Evolutionary conservation across 2,888 invertebrate species (phyloP), one percentile per base, ranked within the genome.

Genomic region (Tethea ocularis): DNA sequence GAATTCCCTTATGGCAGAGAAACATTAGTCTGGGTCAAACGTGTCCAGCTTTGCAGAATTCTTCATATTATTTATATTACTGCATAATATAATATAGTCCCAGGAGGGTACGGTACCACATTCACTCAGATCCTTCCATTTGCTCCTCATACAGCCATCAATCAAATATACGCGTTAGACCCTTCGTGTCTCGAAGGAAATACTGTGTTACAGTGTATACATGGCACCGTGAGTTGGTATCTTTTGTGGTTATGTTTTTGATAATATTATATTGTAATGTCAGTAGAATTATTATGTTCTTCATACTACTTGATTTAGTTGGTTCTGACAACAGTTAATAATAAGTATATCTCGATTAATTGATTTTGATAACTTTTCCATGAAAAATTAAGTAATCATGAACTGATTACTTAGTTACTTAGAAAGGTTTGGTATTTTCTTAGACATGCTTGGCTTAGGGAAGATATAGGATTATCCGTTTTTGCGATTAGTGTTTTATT

Each of bases 1-100:
- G n/a, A 20, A 20, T n/a, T 46, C 46, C 46, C 46, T 10, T 8
- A n/a, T 2, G 46, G 10, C 46, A 20, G n/a, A 7, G 20, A 46
- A 20, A 46, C 20, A 46, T 20, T 2, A 46, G 46, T 2, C 17
- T 20, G 20, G 46, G 46, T 46, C 46, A 46, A 46, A 46, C 46
- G 46, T 46, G 46, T 10, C 20, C 10, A 20, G 46, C 46, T 20
- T 46, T 46, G 20, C 20, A 15, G 15, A 10, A 46, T 46, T 46
- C 20, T n/a, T 46, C 46, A 20, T 46, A 46, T 46, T 20, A 20
- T 46, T 46, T 46, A 46, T 46, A 46, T 1, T n/a, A 46, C 46
- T 46, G 46, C 46, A 46, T 46, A 46, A 46, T 46, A 46, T 46
- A 46, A 46, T 46, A 17, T 46, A 46, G 6, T 46, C 46, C 20